Evolutionary conservation across 2,113 vertebrate species (phyloP).

Genomic region (Microcebus murinus): DNA sequence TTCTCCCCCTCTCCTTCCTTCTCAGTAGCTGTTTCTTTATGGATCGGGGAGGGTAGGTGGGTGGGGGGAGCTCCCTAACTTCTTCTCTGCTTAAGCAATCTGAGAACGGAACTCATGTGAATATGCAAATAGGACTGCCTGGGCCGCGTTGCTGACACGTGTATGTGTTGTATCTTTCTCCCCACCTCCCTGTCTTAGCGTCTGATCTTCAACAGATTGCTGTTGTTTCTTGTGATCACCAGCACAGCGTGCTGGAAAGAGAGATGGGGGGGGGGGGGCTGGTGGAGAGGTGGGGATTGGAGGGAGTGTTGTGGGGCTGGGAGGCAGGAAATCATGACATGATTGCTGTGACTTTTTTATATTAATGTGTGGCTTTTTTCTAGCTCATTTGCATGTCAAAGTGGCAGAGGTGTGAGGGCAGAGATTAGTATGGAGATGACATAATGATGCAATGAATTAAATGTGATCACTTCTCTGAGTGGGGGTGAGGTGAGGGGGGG

Average conservation of each 20-base stretch:
- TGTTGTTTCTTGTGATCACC: slow-evolving; percentile 90
- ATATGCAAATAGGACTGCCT: slow-evolving; percentile 85
- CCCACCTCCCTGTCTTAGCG: slow-evolving; percentile 85
- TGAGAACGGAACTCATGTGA: slow-evolving; percentile 85
- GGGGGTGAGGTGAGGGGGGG: slow-evolving; percentile 11
- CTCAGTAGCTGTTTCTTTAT: slow-evolving; percentile 69
- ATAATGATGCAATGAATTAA: slow-evolving; percentile 98
- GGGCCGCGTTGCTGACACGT: slow-evolving; percentile 88
- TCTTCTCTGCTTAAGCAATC: slow-evolving; percentile 82
- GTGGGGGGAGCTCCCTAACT: slow-evolving; percentile 80
- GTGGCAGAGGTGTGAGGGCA: slow-evolving; percentile 90
- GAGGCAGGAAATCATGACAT: slow-evolving; percentile 91
- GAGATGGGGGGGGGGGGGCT: slow-evolving; percentile 56
- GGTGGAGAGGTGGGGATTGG: slow-evolving; percentile 75
- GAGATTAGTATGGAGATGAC: slow-evolving; percentile 95
- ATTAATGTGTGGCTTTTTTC: slow-evolving; percentile 86
- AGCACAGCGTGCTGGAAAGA: slow-evolving; percentile 88
- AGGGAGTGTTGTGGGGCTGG: slow-evolving; percentile 85
- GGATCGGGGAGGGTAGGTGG: slow-evolving; percentile 75
- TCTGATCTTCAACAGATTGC: slow-evolving; percentile 94
- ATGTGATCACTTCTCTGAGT: slow-evolving; percentile 88
- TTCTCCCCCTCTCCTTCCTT: background rate
- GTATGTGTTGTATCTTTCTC: slow-evolving; percentile 86
- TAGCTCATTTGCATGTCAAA: slow-evolving; percentile 96
- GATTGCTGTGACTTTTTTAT: slow-evolving; percentile 91